Base-by-base conservation (phyloP, 1,140 invertebrate genomes). In the Ostrea denselamellosa region DNA sequence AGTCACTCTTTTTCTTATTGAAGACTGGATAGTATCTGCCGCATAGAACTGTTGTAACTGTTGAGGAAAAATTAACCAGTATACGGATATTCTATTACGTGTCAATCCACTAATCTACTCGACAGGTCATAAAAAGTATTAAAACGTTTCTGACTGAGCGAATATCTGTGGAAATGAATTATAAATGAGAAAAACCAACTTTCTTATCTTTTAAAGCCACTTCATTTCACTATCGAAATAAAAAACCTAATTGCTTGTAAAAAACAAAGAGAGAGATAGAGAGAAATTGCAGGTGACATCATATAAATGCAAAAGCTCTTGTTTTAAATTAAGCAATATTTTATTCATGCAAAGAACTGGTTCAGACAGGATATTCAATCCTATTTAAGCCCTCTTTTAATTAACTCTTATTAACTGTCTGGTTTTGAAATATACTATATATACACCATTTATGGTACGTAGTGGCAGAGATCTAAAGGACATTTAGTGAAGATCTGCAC, bases 121-220 rank as follows among this genome's bases (percentile, higher is more conserved):
- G 25, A 77, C 68, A 77, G 14, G 68, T 28, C 14, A 77, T 14
- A 14, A 28, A 34, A 22, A 44, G 25, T 17, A 14, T 1, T 34
- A 77, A 9, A 77, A 77, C 25, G 25, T 77, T 77, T 28, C 56
- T 22, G 22, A 28, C 2, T 71, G 65, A 10, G 25, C 0, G 25
- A 77, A 77, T 9, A 77, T 44, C 68, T 14, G 12, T 77, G 22
- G 14, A 34, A 44, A 77, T 77, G 0, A 77, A 77, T 77, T 22
- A 77, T 77, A 9, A 14, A 77, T 34, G 68, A 77, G 68, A 34
- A 28, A 77, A 14, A 14, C 22, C 28, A 25, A 77, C 14, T 34
- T 77, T 77, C 68, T 77, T 77, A 77, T 77, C 68, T 77, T 22
- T 34, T 77, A 44, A 77, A 77, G 28, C 68, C 68, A 17, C 28